phyloP scores from a whole-genome alignment of 2,797 vertebrate genomes.

The Anableps anableps region DNA sequence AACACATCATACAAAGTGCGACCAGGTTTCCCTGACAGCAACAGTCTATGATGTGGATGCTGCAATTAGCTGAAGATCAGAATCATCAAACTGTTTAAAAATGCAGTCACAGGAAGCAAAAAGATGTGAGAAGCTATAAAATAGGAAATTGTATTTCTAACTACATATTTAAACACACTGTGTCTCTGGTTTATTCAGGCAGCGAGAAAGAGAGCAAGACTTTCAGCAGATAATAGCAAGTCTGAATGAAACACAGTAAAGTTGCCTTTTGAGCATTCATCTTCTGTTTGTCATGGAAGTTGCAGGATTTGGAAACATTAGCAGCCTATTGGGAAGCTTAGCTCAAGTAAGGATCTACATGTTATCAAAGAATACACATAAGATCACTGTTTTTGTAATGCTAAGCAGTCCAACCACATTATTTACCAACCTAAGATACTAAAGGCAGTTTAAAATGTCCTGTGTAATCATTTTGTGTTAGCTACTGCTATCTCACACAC shows the following conservation, averaged over 20 bases:
- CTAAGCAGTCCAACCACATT: neutral
- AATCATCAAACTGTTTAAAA: neutral
- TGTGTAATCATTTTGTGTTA: neutral
- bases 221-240: neutral
- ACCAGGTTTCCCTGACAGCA: neutral
- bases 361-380: no score
- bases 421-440: neutral
- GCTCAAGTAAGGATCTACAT: neutral
- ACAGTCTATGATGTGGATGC: neutral
- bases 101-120: neutral
- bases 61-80: neutral
- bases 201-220: neutral
- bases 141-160: neutral
- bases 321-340: neutral
- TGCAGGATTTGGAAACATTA: neutral
- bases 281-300: neutral
- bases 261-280: neutral
- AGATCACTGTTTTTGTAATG: neutral
- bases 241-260: neutral
- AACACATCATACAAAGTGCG: neutral
- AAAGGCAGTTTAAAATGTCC: neutral
- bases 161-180: neutral
- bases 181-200: neutral
- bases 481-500: neutral
- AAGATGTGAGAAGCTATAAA: neutral